Base-by-base conservation (phyloP, 2,888 invertebrate genomes). In the Hypomecis atomaria region DNA sequence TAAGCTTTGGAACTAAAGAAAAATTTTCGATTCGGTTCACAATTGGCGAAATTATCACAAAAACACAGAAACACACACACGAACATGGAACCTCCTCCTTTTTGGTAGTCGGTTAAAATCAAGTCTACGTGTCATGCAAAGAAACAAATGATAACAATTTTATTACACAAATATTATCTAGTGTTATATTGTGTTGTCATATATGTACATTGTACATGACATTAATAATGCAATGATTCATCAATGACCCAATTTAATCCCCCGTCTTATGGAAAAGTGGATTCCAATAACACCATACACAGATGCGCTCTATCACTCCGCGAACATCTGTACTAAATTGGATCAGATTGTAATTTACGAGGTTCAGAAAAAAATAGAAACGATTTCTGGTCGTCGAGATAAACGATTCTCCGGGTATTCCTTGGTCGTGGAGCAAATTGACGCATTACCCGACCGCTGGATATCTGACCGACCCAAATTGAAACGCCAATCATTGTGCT, bases 401-500 rank as follows among this genome's bases (percentile, higher is more conserved):
- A 76, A 78, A 77, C 75, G 77, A 75, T 72, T 71, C 72, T 64
- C 65, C 40, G 64, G 59, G 38, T 59, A 56, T 64, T 64, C 49
- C 67, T 76, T 73, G 66, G 64, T 62, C 69, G 63, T 48, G 44
- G 59, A 69, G 74, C 75, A 77, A 81, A 85, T 84, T 81, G 84
- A 82, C 78, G 78, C 80, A 79, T 81, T 80, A 78, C 75, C 72
- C 62, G 65, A 64, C 73, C 72, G 66, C 66, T 64, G 71, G 75
- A 77, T 83, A 84, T 75, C 77, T 77, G 77, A 75, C 78, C 76
- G 69, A 69, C 71, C 76, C 72, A 83, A 87, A 88, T 86, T 84
- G 84, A 84, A 88, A 85, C 79, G 86, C 82, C 87, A 87, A 85
- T 87, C 84, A 86, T 78, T 81, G 79, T 76, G 72, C 67, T 73